Conservation (phyloP, 2,888 invertebrate genomes). For the Idaea straminata region DNA sequence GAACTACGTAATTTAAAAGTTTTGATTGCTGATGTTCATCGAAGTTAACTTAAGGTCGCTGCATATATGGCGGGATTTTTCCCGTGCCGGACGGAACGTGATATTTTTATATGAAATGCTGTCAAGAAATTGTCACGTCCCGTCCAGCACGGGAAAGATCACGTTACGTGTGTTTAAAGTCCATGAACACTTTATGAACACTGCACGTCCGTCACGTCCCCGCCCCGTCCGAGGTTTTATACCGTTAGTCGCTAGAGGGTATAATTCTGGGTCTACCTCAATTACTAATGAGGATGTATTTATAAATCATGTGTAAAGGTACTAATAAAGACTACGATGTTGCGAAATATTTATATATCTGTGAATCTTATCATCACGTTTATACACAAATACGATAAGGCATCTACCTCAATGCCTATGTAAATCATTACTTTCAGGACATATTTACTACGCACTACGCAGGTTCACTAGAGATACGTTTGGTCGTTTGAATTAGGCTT, state of each 20-base stretch:
- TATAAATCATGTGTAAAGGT: too few species aligned
- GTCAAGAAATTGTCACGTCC: too few species aligned
- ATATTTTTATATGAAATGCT: too few species aligned
- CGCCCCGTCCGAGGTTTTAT: too few species aligned
- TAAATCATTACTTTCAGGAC: slow-evolving; percentile 23
- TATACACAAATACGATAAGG: slow-evolving; percentile 35
- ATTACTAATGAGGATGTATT: neutral
- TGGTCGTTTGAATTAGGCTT: neutral
- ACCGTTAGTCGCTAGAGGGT: neutral
- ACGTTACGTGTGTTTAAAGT: too few species aligned
- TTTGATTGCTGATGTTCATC: neutral
- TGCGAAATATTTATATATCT: slow-evolving; percentile 7
- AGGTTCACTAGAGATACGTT: neutral
- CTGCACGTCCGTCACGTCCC: too few species aligned
- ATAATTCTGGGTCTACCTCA: neutral
- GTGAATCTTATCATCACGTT: slow-evolving; percentile 28
- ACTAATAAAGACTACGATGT: neutral
- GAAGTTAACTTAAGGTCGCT: neutral
- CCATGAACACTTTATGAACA: too few species aligned
- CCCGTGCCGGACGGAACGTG: too few species aligned
- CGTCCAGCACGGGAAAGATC: too few species aligned
- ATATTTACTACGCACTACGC: neutral
- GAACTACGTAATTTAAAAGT: neutral
- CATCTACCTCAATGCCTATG: slow-evolving; percentile 19
- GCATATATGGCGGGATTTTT: too few species aligned